phyloP scores from a whole-genome alignment of 2,113 vertebrate species.

The Odobenus rosmarus region DNA sequence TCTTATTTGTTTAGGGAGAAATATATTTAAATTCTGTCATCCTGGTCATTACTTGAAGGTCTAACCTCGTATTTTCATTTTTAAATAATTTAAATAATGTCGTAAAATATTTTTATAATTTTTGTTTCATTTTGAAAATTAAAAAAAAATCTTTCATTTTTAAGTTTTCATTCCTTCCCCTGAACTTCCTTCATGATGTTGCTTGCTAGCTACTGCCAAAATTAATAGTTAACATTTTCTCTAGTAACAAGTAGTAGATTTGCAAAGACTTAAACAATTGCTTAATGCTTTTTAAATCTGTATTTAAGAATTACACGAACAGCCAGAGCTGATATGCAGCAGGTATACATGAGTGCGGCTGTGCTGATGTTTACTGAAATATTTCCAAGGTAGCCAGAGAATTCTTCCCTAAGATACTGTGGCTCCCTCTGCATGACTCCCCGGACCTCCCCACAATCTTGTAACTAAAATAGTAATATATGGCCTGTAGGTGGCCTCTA shows the following conservation, averaged over 20 bases:
- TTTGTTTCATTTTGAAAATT: conserved; percentile 6
- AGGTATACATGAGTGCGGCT: neutral
- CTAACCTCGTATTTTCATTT: neutral
- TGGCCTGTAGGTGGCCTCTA: neutral
- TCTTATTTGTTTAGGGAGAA: neutral
- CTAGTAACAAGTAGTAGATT: neutral
- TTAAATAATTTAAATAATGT: neutral
- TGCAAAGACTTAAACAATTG: neutral
- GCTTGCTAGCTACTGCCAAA: neutral
- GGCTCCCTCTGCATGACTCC: neutral
- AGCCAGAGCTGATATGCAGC: neutral
- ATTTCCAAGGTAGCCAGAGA: neutral
- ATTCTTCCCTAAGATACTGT: neutral
- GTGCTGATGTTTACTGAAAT: neutral
- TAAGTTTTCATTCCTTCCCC: neutral
- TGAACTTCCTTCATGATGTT: neutral
- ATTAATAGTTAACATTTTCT: neutral
- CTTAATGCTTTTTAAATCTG: neutral
- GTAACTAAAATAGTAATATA: neutral
- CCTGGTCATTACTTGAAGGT: neutral
- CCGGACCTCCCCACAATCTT: neutral
- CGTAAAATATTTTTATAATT: neutral
- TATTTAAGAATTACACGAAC: neutral
- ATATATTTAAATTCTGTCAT: conserved; percentile 24
- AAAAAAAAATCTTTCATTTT: neutral